Evolutionary conservation across 2,888 invertebrate species (phyloP).

Genomic region (Drosophila aldrichi): DNA sequence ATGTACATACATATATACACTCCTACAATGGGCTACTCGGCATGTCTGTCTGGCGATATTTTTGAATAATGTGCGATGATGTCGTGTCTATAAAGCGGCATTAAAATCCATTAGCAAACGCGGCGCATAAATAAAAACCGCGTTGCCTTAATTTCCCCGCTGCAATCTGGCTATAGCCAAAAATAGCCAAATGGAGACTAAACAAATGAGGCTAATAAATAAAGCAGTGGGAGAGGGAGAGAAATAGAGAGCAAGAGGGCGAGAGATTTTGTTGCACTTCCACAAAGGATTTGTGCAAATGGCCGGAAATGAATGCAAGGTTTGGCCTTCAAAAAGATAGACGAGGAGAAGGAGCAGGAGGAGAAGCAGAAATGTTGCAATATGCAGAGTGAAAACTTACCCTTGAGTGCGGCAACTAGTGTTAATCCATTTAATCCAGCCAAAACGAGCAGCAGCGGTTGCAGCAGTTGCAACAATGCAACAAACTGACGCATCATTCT

Average conservation of each 20-base stretch:
- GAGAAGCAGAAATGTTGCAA: background rate
- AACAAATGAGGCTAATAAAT: slow-evolving; percentile 77
- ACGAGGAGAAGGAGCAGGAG: background rate
- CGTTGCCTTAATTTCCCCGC: slow-evolving; percentile 65
- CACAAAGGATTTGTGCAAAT: slow-evolving; percentile 45
- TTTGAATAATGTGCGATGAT: slow-evolving; percentile 66
- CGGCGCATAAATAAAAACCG: slow-evolving; percentile 68
- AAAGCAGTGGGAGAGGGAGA: slow-evolving; percentile 15
- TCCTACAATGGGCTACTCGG: background rate
- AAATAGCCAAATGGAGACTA: slow-evolving; percentile 60
- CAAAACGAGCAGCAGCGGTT: slow-evolving; percentile 54
- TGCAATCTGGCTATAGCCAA: slow-evolving; percentile 65
- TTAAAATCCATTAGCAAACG: slow-evolving; percentile 75
- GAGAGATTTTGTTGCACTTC: slow-evolving; percentile 18
- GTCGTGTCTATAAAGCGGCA: slow-evolving; percentile 69
- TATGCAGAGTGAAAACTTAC: slow-evolving; percentile 70
- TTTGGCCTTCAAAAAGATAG: slow-evolving; percentile 60
- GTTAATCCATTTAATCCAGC: slow-evolving; percentile 84
- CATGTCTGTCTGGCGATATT: background rate
- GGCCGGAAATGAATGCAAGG: slow-evolving; percentile 49
- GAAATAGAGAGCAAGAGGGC: background rate
- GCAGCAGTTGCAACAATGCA: slow-evolving; percentile 41
- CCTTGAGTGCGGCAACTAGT: slow-evolving; percentile 84
- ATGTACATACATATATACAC: background rate
- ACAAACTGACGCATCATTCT: slow-evolving; percentile 44